Evolutionary conservation across 2,888 invertebrate genomes (phyloP).

Genomic region (Drosophila prolongata): DNA sequence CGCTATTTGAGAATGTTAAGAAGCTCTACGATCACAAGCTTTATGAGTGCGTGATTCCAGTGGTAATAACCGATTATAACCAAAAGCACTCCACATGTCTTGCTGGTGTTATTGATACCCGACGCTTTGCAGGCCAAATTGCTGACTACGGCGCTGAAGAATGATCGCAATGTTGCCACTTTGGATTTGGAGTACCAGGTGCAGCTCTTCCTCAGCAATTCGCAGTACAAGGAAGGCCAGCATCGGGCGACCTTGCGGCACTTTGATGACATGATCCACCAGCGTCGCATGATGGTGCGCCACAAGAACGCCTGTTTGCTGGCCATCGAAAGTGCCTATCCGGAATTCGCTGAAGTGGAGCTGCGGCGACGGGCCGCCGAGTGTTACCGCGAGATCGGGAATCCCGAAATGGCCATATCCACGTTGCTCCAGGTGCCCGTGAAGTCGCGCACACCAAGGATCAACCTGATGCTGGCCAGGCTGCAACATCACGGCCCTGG

Average conservation of each 20-base stretch:
- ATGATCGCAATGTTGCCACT: slow-evolving; percentile 85
- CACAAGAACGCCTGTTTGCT: slow-evolving; percentile 71
- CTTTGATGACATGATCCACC: slow-evolving; percentile 85
- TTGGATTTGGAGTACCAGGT: slow-evolving; percentile 89
- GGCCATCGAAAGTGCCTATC: slow-evolving; percentile 76
- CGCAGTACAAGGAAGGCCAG: slow-evolving; percentile 88
- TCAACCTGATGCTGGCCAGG: slow-evolving; percentile 91
- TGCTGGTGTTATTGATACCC: too few species aligned
- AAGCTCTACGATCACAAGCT: slow-evolving; percentile 89
- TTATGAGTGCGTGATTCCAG: slow-evolving; percentile 89
- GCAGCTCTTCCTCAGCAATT: slow-evolving; percentile 88
- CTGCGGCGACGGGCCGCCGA: slow-evolving; percentile 89
- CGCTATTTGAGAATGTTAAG: slow-evolving; percentile 88
- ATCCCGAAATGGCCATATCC: slow-evolving; percentile 86
- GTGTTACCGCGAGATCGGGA: slow-evolving; percentile 88
- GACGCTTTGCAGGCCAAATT: slow-evolving; percentile 87
- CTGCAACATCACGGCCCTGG: slow-evolving; percentile 87
- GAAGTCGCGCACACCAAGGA: slow-evolving; percentile 89
- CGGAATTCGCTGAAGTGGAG: slow-evolving; percentile 86
- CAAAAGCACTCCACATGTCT: not conserved
- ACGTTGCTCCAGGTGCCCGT: slow-evolving; percentile 85
- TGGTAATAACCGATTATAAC: slow-evolving; percentile 85
- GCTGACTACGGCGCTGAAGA: slow-evolving; percentile 87
- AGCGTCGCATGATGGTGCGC: slow-evolving; percentile 78
- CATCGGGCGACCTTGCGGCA: slow-evolving; percentile 89